phyloP scores from a whole-genome alignment of 2,888 invertebrate species.

The Cremastinae sp. region DNA sequence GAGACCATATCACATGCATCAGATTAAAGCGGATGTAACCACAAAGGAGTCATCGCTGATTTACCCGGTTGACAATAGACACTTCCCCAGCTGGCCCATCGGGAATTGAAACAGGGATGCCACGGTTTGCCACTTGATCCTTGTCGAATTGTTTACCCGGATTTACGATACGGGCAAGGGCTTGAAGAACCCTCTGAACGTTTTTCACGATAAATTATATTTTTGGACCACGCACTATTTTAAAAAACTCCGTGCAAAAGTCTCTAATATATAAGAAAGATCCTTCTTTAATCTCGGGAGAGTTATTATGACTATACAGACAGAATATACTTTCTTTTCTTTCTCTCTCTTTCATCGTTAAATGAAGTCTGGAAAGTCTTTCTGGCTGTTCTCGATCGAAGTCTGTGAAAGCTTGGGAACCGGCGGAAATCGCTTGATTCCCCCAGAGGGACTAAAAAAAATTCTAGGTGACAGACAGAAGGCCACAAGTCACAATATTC shows the following conservation, averaged over 20 bases:
- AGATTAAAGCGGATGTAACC: constrained; percentile 34
- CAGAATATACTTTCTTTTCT: constrained; percentile 46
- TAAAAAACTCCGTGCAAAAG: too few species aligned
- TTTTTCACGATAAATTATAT: too few species aligned
- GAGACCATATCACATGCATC: constrained; percentile 16
- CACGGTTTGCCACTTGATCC: constrained; percentile 3
- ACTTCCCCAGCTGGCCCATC: constrained; percentile 22
- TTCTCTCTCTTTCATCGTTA: constrained; percentile 43
- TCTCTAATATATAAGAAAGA: constrained; percentile 17
- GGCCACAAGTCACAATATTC: constrained; percentile 15
- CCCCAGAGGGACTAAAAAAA: constrained; percentile 57
- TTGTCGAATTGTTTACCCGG: not conserved
- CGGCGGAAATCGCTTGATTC: constrained; percentile 65
- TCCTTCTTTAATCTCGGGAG: constrained; percentile 51
- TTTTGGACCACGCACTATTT: too few species aligned
- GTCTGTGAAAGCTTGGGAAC: constrained; percentile 60
- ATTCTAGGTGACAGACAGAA: constrained; percentile 28
- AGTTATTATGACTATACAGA: constrained; percentile 57
- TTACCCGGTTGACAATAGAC: constrained; percentile 35
- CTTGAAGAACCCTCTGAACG: not conserved
- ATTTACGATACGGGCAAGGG: constrained; percentile 13
- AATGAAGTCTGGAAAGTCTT: constrained; percentile 56
- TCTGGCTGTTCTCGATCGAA: constrained; percentile 52
- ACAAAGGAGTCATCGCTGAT: constrained; percentile 39
- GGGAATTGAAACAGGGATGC: constrained; percentile 19